Evolutionary conservation across 2,113 vertebrate species (phyloP).

Genomic region (Megalops atlanticus): DNA sequence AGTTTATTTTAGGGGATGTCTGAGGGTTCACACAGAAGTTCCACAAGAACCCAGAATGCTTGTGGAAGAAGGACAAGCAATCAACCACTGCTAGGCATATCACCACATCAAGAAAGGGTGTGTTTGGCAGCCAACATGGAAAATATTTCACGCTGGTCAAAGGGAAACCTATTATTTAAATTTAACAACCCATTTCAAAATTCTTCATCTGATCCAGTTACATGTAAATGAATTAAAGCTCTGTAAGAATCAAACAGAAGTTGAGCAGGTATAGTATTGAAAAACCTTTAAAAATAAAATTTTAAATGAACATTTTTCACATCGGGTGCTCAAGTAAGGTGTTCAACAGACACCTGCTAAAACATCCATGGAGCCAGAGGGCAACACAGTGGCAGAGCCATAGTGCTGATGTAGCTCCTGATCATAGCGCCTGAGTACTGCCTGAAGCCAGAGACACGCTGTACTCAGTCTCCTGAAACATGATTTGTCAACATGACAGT

Average conservation of each 20-base stretch:
- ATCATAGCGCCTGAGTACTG: background rate
- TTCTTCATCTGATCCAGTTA: constrained; percentile 6
- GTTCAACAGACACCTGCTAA: background rate
- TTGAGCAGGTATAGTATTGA: background rate
- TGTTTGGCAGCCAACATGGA: constrained; percentile 33
- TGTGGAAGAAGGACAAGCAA: too few species aligned
- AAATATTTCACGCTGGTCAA: constrained; percentile 25
- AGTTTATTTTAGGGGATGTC: constrained; percentile 4
- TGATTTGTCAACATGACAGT: background rate
- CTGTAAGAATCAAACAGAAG: background rate
- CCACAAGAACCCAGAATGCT: constrained; percentile 16
- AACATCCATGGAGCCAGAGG: background rate
- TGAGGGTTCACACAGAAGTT: constrained; percentile 11
- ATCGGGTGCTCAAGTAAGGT: background rate
- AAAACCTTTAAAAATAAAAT: background rate
- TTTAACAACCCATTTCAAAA: background rate
- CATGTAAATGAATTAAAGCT: background rate
- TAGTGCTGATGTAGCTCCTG: background rate
- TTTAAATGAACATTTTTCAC: background rate
- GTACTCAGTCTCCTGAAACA: background rate
- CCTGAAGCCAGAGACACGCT: background rate
- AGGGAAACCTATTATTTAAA: constrained; percentile 22
- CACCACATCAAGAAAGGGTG: constrained; percentile 13
- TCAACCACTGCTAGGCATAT: constrained; percentile 23
- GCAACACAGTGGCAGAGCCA: background rate